Percentiles rank a stretch among this genome's conserved stretches.
These are phyloP conservation scores for Fopius arisanus DNA, from an alignment of 1,140 invertebrate genomes.

Conservation along the genomic window DNA sequence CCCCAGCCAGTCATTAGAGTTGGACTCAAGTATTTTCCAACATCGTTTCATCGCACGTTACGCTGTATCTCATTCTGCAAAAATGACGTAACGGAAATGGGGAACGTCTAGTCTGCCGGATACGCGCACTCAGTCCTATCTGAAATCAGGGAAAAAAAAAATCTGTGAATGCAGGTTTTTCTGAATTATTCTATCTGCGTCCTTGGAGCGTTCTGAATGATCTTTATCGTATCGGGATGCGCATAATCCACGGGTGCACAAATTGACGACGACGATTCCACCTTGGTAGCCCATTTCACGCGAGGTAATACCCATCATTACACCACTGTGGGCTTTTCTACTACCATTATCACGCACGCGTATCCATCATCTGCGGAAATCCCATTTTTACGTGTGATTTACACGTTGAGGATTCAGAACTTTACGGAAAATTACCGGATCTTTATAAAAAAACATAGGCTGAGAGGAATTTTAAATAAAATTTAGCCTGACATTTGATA, in stretches of 20 bases:
- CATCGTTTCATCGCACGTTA: neutral
- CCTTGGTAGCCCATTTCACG: conserved; percentile 21
- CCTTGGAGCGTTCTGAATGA: neutral
- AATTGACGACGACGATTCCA: conserved; percentile 28
- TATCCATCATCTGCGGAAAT: neutral
- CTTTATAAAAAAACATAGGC: too few species aligned
- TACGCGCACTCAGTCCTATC: neutral
- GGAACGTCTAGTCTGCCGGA: neutral
- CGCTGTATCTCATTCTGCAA: conserved; percentile 9
- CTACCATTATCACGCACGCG: conserved; percentile 22
- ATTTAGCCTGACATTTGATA: too few species aligned
- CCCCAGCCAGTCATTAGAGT: conserved; percentile 27
- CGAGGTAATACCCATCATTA: conserved; percentile 31
- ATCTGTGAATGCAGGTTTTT: neutral
- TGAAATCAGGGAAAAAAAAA: neutral
- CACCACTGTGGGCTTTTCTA: neutral
- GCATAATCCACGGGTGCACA: conserved; percentile 8
- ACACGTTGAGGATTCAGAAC: too few species aligned
- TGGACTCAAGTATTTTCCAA: conserved; percentile 21
- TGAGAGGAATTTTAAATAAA: too few species aligned
- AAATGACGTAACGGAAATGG: conserved; percentile 7
- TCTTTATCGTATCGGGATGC: neutral
- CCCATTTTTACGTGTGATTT: too few species aligned
- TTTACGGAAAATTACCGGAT: too few species aligned
- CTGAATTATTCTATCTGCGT: neutral